A percentile compares a stretch with the other conserved stretches of the same genome.
phyloP scores from a whole-genome alignment of 2,797 vertebrate species.

The Fistularia tabacaria region DNA sequence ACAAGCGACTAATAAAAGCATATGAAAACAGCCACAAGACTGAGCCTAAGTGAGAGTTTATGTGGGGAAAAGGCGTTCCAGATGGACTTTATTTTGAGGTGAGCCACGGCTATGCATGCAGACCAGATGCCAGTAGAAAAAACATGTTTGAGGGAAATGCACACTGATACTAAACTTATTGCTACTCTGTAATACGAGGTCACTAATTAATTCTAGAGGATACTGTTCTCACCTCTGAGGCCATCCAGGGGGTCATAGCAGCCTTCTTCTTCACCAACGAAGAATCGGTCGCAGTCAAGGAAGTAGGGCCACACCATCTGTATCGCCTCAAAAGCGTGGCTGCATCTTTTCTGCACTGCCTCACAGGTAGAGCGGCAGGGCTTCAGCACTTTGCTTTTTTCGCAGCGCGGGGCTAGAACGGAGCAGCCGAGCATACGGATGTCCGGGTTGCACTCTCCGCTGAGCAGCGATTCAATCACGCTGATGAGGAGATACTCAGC shows the following conservation, averaged over 20 bases:
- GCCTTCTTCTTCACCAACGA: slow-evolving; percentile 79
- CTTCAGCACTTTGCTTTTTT: slow-evolving; percentile 65
- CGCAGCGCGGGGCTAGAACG: slow-evolving; percentile 83
- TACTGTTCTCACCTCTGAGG: slow-evolving; percentile 75
- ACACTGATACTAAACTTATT: neutral
- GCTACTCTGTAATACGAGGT: neutral
- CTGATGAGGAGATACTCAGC: slow-evolving; percentile 89
- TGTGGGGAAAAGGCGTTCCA: slow-evolving; percentile 21
- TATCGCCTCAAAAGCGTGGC: slow-evolving; percentile 81
- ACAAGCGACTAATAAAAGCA: slow-evolving; percentile 15
- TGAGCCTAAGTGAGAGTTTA: slow-evolving; percentile 5
- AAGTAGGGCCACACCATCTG: slow-evolving; percentile 98
- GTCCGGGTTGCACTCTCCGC: slow-evolving; percentile 86
- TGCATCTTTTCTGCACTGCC: slow-evolving; percentile 73
- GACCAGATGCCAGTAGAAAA: slow-evolving; percentile 36
- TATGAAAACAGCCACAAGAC: slow-evolving; percentile 9
- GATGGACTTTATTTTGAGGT: slow-evolving; percentile 20
- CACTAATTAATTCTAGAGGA: neutral
- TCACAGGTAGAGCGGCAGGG: slow-evolving; percentile 85
- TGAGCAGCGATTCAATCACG: slow-evolving; percentile 81
- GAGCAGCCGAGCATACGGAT: slow-evolving; percentile 90
- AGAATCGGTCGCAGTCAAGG: slow-evolving; percentile 88
- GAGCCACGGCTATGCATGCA: slow-evolving; percentile 25
- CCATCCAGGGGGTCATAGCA: slow-evolving; percentile 88
- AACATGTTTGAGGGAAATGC: neutral